Base-by-base conservation (phyloP, 2,113 vertebrate genomes). In the Ceyx margarethae region DNA sequence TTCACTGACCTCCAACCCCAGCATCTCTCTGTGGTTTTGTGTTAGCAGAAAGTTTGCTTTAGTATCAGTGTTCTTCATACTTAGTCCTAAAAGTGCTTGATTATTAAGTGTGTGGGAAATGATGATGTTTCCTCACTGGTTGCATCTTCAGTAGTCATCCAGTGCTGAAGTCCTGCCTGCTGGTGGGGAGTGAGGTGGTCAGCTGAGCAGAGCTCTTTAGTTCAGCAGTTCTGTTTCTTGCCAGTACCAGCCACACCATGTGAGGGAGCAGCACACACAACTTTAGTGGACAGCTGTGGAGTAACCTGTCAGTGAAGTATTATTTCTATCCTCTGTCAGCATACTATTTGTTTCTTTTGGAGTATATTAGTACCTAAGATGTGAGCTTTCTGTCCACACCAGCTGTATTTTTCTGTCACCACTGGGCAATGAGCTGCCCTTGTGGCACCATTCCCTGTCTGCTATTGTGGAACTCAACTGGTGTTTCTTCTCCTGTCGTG, bases 141-240 rank as follows among this genome's bases (percentile, higher is more conserved):
- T 80, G 18, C 5, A 35, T 16, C 9, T 37, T 26, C 66, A n/a
- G 17, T 11, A 46, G 20, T n/a, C 25, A 6, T 66, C 11, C 50
- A 53, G 28, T 0, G 0, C 2, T 35, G 16, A 48, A 50, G 50
- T 29, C 23, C 8, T 37, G 15, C 13, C 14, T 0, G 13, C 29
- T 65, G 2, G 0, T 0, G 1, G 25, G 45, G 11, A 64, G 28
- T 0, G 1, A 60, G 66, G 35, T 31, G 87, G 65, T 26, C 9
- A 11, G 45, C 21, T 42, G 58, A 69, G 57, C 9, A 11, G 43
- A 42, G 35, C 54, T 10, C 26, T 37, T 64, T 48, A 18, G 5
- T 58, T 62, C 53, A 29, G 62, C 35, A 71, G 56, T 18, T 35
- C 21, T 0, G 0, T 62, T 58, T 45, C 22, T 74, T 88, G 80